Conservation (phyloP, 2,113 vertebrate species). For the Mormoops blainvillei region DNA sequence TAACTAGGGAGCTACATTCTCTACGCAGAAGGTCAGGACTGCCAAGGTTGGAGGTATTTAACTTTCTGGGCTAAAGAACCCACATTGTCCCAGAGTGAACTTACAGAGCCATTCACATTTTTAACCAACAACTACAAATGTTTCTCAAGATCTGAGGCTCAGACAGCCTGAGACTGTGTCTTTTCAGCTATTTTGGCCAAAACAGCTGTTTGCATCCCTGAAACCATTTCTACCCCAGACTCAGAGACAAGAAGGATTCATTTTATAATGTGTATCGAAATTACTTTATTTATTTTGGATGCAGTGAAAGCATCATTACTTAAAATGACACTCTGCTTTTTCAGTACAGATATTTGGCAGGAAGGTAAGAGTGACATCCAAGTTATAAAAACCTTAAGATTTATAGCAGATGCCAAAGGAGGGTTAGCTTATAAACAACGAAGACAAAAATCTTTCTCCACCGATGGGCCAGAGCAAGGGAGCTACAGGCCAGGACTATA, state of each 20-base stretch:
- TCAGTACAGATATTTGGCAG: slow-evolving; percentile 56
- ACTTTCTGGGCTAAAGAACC: slow-evolving; percentile 51
- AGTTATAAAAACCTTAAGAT: slow-evolving; percentile 61
- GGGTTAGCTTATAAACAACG: slow-evolving; percentile 1
- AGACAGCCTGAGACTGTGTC: slow-evolving; percentile 16
- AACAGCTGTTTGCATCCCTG: slow-evolving; percentile 53
- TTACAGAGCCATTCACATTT: slow-evolving; percentile 67
- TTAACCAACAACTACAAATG: slow-evolving; percentile 56
- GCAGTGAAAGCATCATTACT: slow-evolving; percentile 47
- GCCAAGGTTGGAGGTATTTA: slow-evolving; percentile 61
- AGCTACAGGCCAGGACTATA: neutral
- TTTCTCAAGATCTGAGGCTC: slow-evolving; percentile 66
- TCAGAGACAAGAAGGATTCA: neutral
- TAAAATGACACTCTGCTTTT: slow-evolving; percentile 49
- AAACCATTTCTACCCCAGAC: neutral
- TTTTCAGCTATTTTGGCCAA: slow-evolving; percentile 36
- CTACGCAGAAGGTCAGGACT: neutral
- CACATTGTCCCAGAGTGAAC: slow-evolving; percentile 72
- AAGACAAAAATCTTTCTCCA: neutral
- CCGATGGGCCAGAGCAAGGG: neutral
- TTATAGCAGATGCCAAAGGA: slow-evolving; percentile 39
- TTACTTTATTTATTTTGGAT: slow-evolving; percentile 51
- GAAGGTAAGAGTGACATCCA: slow-evolving; percentile 22
- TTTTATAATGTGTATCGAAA: neutral
- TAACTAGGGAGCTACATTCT: slow-evolving; percentile 43